phyloP scores from a whole-genome alignment of 2,797 vertebrate species.

The Thunnus albacares region DNA sequence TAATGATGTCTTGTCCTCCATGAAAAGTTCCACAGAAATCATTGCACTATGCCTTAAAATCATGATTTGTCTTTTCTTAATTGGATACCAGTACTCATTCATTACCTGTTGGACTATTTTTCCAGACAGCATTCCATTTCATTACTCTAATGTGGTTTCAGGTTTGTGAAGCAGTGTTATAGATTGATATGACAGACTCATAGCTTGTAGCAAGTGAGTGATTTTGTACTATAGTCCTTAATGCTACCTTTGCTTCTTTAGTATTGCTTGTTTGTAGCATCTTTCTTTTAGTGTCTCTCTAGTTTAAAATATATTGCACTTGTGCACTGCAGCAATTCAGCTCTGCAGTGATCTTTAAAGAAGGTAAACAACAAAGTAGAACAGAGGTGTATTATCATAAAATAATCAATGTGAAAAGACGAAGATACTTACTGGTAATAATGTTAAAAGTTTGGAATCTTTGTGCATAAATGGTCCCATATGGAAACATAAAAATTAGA shows the following conservation, averaged over 20 bases:
- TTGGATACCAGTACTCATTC: slow-evolving; percentile 20
- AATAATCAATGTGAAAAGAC: slow-evolving; percentile 4
- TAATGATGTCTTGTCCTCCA: background rate
- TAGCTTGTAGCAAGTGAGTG: slow-evolving; percentile 31
- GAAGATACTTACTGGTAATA: slow-evolving; percentile 10
- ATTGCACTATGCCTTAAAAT: background rate
- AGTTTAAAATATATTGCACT: background rate
- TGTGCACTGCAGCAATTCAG: slow-evolving; percentile 24
- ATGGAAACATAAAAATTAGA: background rate
- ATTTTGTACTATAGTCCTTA: slow-evolving; percentile 7
- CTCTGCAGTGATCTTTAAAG: background rate
- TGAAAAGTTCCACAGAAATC: slow-evolving; percentile 1
- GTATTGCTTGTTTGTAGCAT: background rate
- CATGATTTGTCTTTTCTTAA: background rate
- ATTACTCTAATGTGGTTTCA: slow-evolving; percentile 53
- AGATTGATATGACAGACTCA: slow-evolving; percentile 28
- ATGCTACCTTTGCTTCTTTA: slow-evolving; percentile 8
- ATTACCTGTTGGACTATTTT: slow-evolving; percentile 36
- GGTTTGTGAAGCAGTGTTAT: slow-evolving; percentile 54
- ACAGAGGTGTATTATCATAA: background rate
- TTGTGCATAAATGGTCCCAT: background rate
- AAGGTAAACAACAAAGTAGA: background rate
- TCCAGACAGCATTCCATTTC: slow-evolving; percentile 58
- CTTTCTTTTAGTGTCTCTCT: background rate
- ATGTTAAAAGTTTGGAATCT: slow-evolving; percentile 11